Base-by-base conservation (phyloP, 1,140 invertebrate species). In the Meloidogyne exigua region DNA sequence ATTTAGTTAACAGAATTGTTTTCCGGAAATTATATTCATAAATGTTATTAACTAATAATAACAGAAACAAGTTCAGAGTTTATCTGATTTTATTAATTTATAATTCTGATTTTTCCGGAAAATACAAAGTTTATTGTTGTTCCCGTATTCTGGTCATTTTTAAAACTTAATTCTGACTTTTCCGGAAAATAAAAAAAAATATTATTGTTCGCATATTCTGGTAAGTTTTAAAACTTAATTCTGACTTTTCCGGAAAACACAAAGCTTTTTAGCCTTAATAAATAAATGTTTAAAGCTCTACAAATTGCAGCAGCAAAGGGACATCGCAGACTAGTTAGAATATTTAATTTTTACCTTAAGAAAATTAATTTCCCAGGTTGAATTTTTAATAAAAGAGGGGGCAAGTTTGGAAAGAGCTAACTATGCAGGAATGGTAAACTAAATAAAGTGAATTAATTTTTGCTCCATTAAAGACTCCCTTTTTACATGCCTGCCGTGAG, bases 271-370 rank as follows among this genome's bases (percentile, higher is more conserved):
- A 13, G 13, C 13, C 13, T 44, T 13, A 44, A 28, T 68, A 23
- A 62, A 12, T 42, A 1, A 57, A 32, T 62, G 3, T 49, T 65
- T 65, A 64, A 42, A 78, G 76, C 76, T 0, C 73, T 78, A 26
- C 76, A 78, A 77, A 67, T 78, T 21, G 76, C 76, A 15, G 23
- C 63, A 32, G 75, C 76, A 25, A 78, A 78, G 63, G 76, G 76
- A 11, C 64, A 76, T 63, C 75, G 75, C 18, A 76, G 57, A 25
- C 44, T 76, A 25, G 67, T 75, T 68, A 32, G 5, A 25, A 18
- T n/a, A 28, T 49, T 21, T 42, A 71, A 18, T n/a, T 71, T n/a
- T 5, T 10, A 44, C 0, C 42, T 32, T 32, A 32, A 32, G 7
- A 3, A 32, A 32, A n/a, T n/a, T n/a, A n/a, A 32, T n/a, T 3